phyloP scores from a whole-genome alignment of 2,113 vertebrate genomes.

The Micromys minutus region DNA sequence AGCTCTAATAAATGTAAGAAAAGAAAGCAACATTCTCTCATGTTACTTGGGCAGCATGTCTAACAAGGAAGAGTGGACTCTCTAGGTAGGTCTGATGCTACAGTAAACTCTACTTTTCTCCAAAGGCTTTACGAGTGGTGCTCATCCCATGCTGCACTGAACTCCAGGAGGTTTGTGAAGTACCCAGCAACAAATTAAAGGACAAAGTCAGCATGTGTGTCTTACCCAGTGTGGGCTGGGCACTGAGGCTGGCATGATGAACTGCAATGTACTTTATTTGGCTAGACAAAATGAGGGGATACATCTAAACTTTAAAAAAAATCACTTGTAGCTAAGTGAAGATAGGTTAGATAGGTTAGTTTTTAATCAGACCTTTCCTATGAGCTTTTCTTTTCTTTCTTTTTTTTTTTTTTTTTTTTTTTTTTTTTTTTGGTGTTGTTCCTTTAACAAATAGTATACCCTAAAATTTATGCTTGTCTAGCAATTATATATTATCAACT shows the following conservation, averaged over 20 bases:
- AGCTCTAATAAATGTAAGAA: slow-evolving; percentile 26
- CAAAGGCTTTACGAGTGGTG: slow-evolving; percentile 19
- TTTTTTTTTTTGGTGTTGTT: slow-evolving; percentile 53
- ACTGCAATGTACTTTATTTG: slow-evolving; percentile 69
- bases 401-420: too few species aligned
- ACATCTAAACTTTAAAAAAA: slow-evolving; percentile 64
- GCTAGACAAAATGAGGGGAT: slow-evolving; percentile 63
- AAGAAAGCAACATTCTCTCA: neutral
- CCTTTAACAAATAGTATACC: slow-evolving; percentile 9
- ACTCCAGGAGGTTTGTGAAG: slow-evolving; percentile 20
- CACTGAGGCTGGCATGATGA: slow-evolving; percentile 55
- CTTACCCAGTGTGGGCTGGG: slow-evolving; percentile 69
- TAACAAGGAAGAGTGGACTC: neutral
- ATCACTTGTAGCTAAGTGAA: slow-evolving; percentile 50
- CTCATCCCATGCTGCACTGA: neutral
- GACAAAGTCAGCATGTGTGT: slow-evolving; percentile 55
- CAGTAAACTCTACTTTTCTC: neutral
- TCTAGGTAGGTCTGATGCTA: neutral
- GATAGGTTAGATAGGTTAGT: neutral
- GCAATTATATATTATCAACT: neutral
- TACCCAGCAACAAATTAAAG: slow-evolving; percentile 20
- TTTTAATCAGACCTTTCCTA: neutral
- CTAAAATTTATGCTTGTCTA: neutral
- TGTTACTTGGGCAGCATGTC: neutral
- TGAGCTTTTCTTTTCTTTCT: slow-evolving; percentile 54